A percentile compares a stretch with the other conserved stretches of the same genome.
Evolutionary conservation across 2,888 invertebrate genomes (phyloP).

Genomic region (Carterocephalus palaemon): DNA sequence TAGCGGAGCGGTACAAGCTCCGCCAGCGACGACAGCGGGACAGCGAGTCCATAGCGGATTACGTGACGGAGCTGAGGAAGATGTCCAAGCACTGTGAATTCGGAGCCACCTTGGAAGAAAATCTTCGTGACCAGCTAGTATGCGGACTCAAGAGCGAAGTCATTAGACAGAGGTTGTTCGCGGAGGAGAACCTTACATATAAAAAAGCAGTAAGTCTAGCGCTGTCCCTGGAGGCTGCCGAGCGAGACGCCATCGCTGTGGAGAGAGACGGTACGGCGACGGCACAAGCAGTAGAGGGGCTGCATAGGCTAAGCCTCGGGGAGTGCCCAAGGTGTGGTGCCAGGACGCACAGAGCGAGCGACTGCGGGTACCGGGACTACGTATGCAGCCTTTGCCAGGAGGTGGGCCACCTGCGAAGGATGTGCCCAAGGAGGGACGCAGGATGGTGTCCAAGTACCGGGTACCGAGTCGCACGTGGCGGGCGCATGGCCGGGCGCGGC

Average conservation of each 20-base stretch:
- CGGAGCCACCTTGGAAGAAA: not conserved
- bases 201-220: not conserved
- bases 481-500: not conserved
- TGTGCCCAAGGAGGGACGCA: not conserved
- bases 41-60: not conserved
- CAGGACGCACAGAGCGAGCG: not conserved
- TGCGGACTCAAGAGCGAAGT: not conserved
- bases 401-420: not conserved
- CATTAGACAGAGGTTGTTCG: not conserved
- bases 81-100: not conserved
- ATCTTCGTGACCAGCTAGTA: conserved; percentile 3
- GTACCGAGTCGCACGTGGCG: not conserved
- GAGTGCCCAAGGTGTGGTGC: not conserved
- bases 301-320: not conserved
- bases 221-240: conserved; percentile 1
- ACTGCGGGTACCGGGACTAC: not conserved
- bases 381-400: conserved; percentile 1
- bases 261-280: not conserved
- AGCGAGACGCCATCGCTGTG: not conserved
- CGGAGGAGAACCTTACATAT: not conserved
- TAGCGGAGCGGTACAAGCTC: conserved; percentile 2
- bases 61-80: not conserved
- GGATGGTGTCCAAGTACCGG: not conserved
- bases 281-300: not conserved
- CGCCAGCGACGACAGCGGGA: not conserved